phyloP scores from a whole-genome alignment of 2,888 invertebrate genomes.

The Lagria hirta region DNA sequence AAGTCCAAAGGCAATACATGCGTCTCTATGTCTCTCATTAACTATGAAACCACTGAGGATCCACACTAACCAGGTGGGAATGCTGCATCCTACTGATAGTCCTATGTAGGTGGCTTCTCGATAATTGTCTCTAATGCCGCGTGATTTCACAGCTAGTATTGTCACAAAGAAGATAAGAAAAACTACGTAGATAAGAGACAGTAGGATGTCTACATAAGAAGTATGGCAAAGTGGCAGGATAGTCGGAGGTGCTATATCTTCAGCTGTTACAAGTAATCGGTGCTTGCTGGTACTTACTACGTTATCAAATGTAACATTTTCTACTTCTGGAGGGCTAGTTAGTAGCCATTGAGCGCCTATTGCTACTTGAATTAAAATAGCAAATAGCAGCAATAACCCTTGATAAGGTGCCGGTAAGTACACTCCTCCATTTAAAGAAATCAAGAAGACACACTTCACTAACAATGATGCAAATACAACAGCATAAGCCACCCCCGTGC shows the following conservation, averaged over 20 bases:
- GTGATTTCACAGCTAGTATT: slow-evolving; percentile 79
- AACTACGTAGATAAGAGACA: slow-evolving; percentile 81
- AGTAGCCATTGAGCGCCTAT: slow-evolving; percentile 84
- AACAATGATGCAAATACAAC: slow-evolving; percentile 88
- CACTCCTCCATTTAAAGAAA: slow-evolving; percentile 87
- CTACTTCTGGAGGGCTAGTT: slow-evolving; percentile 71
- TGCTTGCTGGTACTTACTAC: slow-evolving; percentile 46
- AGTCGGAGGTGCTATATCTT: slow-evolving; percentile 38
- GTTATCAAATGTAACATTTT: slow-evolving; percentile 51
- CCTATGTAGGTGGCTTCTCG: slow-evolving; percentile 92
- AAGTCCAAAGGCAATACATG: slow-evolving; percentile 87
- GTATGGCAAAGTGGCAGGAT: slow-evolving; percentile 63
- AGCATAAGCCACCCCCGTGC: slow-evolving; percentile 79
- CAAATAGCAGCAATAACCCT: slow-evolving; percentile 83
- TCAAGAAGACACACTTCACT: slow-evolving; percentile 91
- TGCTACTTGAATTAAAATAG: slow-evolving; percentile 86
- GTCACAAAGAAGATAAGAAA: slow-evolving; percentile 83
- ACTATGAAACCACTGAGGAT: slow-evolving; percentile 79
- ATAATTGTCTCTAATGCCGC: slow-evolving; percentile 90
- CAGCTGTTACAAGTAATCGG: slow-evolving; percentile 52
- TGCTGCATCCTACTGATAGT: slow-evolving; percentile 79
- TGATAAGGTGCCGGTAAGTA: slow-evolving; percentile 93
- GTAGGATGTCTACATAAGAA: slow-evolving; percentile 69
- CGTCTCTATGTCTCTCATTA: slow-evolving; percentile 78
- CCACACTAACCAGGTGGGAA: slow-evolving; percentile 86